Conservation (phyloP, 2,888 invertebrate genomes). For the Polylopha cassiicola region DNA sequence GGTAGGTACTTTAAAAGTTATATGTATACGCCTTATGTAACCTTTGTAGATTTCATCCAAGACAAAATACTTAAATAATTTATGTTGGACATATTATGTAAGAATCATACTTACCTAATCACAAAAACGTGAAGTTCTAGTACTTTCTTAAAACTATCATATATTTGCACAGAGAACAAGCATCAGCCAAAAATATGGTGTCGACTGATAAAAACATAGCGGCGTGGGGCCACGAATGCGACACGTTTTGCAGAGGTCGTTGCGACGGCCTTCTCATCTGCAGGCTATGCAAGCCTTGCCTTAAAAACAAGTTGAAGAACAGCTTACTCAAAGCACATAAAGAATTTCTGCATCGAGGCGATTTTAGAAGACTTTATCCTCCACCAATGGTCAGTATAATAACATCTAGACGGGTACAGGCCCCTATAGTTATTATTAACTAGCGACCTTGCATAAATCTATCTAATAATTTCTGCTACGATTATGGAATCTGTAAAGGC, state of each 20-base stretch:
- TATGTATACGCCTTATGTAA: no score
- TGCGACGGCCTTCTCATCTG: slow-evolving; percentile 81
- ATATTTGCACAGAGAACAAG: slow-evolving; percentile 52
- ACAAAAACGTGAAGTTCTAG: slow-evolving; percentile 24
- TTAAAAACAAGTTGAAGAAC: slow-evolving; percentile 76
- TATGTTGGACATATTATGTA: no score
- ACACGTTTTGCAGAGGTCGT: slow-evolving; percentile 56
- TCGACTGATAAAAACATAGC: slow-evolving; percentile 88
- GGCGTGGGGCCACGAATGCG: slow-evolving; percentile 84
- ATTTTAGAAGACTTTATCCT: slow-evolving; percentile 90
- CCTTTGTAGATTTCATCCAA: no score
- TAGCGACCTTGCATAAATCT: no score
- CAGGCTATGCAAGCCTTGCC: slow-evolving; percentile 86
- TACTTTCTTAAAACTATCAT: slow-evolving; percentile 8
- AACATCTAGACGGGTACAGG: no score
- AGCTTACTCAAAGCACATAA: slow-evolving; percentile 82
- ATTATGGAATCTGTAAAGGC: no score
- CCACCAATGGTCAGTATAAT: slow-evolving; percentile 79
- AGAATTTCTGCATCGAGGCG: slow-evolving; percentile 88
- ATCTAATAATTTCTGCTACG: no score
- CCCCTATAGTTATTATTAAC: no score
- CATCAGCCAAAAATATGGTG: slow-evolving; percentile 77
- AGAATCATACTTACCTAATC: no score
- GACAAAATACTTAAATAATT: no score
- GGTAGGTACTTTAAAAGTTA: no score